Percentiles rank a stretch among this genome's conserved stretches.
phyloP scores from a whole-genome alignment of 1,140 invertebrate species.

The Caenorhabditis tropicalis region DNA sequence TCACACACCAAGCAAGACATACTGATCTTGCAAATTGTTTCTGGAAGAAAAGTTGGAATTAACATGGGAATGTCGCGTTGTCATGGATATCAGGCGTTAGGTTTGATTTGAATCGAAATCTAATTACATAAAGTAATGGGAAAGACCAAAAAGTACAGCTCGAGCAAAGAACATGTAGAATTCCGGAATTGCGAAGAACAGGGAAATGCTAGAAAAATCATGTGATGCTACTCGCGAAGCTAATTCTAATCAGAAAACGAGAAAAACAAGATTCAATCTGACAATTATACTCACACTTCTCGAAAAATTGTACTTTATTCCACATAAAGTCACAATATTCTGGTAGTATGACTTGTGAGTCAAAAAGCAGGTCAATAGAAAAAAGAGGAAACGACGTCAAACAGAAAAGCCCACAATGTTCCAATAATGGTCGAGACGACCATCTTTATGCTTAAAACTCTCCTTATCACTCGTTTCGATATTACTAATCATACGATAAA shows the following conservation, averaged over 20 bases:
- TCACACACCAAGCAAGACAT: conserved; percentile 53
- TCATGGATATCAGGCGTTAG: neutral
- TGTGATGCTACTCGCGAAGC: too few species aligned
- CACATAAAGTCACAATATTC: neutral
- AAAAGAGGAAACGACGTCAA: conserved; percentile 27
- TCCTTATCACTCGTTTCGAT: neutral
- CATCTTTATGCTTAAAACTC: conserved; percentile 7
- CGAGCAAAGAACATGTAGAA: neutral
- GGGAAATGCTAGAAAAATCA: too few species aligned
- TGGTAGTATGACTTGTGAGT: conserved; percentile 2
- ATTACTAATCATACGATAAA: conserved; percentile 37
- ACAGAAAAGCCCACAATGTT: conserved; percentile 27
- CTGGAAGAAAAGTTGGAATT: neutral
- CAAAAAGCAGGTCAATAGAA: neutral
- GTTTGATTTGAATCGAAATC: neutral
- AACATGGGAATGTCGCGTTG: neutral
- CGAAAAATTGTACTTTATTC: neutral
- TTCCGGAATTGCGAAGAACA: too few species aligned
- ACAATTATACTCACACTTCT: neutral
- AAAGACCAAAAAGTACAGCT: neutral
- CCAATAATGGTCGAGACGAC: neutral
- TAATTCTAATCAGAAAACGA: neutral
- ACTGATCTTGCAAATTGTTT: neutral
- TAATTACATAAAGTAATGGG: neutral
- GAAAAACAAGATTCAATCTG: neutral